Evolutionary conservation across 35 echinoderm and acorn worm genomes (phyloP).

Genomic region (Ptychodera flava): DNA sequence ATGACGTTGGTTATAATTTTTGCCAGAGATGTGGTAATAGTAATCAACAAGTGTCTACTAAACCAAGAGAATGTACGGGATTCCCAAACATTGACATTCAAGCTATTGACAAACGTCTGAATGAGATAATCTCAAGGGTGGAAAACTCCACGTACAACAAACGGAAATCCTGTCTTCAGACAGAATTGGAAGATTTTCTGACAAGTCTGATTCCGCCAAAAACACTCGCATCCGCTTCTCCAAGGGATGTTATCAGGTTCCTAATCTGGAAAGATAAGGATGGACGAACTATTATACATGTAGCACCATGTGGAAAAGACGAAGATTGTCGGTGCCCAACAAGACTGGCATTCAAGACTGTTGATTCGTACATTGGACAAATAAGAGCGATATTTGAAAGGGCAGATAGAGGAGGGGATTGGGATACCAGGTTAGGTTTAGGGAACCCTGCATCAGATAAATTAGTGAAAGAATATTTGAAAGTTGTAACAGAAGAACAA

Average conservation of each 20-base stretch:
- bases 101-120: not conserved
- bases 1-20: not conserved
- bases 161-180: not conserved
- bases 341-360: not conserved
- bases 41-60: not conserved
- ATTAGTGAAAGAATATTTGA: not conserved
- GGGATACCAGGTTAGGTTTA: not conserved
- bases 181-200: not conserved
- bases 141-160: not conserved
- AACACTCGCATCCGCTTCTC: not conserved
- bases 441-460: not conserved
- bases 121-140: not conserved
- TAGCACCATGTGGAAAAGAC: not conserved
- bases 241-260: not conserved
- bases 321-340: not conserved
- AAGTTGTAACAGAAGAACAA: not conserved
- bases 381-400: not conserved
- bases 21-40: not conserved
- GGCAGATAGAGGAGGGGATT: not conserved
- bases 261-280: not conserved
- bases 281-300: not conserved
- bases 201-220: not conserved
- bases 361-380: not conserved
- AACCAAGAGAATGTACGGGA: not conserved
- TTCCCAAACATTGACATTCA: not conserved